A percentile compares a stretch with the other conserved stretches of the same genome.
Conservation (phyloP, 53 echinoderm and acorn worm genomes). For the Patiria pectinifera region DNA sequence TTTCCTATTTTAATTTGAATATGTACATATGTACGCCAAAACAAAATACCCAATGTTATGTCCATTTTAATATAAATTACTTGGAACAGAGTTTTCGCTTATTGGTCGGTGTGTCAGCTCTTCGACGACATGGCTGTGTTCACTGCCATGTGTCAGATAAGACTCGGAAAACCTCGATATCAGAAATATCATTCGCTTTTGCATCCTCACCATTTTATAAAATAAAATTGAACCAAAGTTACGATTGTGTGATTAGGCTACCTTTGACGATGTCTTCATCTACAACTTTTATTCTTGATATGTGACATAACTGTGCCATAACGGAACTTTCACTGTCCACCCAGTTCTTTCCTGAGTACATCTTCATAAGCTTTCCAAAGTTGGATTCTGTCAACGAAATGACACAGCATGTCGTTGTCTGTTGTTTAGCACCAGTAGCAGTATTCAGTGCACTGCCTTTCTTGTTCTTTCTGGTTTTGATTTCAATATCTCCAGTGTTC, state of each 20-base stretch:
- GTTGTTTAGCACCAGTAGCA: neutral
- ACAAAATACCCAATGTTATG: too few relatives aligned
- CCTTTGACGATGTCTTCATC: neutral
- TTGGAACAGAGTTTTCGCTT: too few relatives aligned
- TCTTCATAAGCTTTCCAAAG: constrained; percentile 60
- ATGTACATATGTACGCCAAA: too few relatives aligned
- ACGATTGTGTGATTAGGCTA: neutral
- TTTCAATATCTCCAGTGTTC: neutral
- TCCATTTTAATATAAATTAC: too few relatives aligned
- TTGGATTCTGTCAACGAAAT: constrained; percentile 54
- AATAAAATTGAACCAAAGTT: too few relatives aligned
- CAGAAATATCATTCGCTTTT: too few relatives aligned
- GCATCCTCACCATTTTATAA: too few relatives aligned
- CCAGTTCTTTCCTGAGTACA: constrained; percentile 87
- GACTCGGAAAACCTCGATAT: too few relatives aligned
- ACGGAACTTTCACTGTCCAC: constrained; percentile 70
- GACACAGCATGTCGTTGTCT: constrained; percentile 65
- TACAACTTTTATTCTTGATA: constrained; percentile 66
- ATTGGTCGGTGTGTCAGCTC: too few relatives aligned
- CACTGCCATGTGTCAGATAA: too few relatives aligned
- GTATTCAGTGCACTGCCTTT: neutral
- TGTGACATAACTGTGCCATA: constrained; percentile 74
- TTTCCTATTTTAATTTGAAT: too few relatives aligned
- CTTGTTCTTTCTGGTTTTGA: neutral
- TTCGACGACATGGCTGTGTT: too few relatives aligned